These are phyloP conservation scores for Coreius guichenoti DNA, from an alignment of 2,797 vertebrate species.

Conservation along the genomic window DNA sequence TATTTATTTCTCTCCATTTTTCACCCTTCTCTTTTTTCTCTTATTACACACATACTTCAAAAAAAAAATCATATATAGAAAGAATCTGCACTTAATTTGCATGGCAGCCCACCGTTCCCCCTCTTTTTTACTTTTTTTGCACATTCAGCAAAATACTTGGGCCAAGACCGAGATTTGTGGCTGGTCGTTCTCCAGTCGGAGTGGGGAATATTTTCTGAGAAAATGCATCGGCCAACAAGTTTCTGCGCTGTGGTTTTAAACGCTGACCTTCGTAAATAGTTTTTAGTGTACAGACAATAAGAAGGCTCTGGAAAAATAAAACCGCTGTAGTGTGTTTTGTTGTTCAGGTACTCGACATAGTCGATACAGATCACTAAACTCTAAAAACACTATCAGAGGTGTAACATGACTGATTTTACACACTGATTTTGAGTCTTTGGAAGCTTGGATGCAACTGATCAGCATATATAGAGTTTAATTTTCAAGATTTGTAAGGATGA, in stretches of 20 bases:
- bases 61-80: slow-evolving; percentile 70
- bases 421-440: not conserved
- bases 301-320: slow-evolving; percentile 39
- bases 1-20: slow-evolving; percentile 82
- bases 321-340: slow-evolving; percentile 23
- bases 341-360: not conserved
- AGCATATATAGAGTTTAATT: not conserved
- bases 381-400: not conserved
- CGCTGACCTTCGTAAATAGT: slow-evolving; percentile 67
- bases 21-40: slow-evolving; percentile 70
- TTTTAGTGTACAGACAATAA: slow-evolving; percentile 55
- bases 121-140: slow-evolving; percentile 67
- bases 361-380: not conserved
- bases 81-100: slow-evolving; percentile 77
- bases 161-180: slow-evolving; percentile 76
- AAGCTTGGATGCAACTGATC: not conserved
- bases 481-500: not conserved
- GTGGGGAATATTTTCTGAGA: slow-evolving; percentile 75
- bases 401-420: not conserved
- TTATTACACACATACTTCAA: slow-evolving; percentile 61
- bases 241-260: slow-evolving; percentile 64
- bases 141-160: slow-evolving; percentile 75
- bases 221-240: slow-evolving; percentile 69
- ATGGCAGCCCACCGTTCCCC: slow-evolving; percentile 63
- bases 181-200: slow-evolving; percentile 66